Evolutionary conservation across 2,113 vertebrate species (phyloP).

Genomic region (Gambusia affinis): DNA sequence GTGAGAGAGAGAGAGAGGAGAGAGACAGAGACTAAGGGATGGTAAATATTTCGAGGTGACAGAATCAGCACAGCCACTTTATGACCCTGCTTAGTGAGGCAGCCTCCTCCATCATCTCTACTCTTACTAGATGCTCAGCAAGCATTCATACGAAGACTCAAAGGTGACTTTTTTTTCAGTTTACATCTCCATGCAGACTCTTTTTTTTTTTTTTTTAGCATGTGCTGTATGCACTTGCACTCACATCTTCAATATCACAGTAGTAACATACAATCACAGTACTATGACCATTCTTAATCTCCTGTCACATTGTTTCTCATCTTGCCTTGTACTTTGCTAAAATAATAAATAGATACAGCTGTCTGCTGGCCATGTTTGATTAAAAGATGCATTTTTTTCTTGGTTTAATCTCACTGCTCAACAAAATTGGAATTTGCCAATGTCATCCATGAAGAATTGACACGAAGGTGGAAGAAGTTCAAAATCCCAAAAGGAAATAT

Average conservation of each 20-base stretch:
- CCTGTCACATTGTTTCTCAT: neutral
- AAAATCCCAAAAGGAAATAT: neutral
- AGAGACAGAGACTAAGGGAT: slow-evolving; percentile 13
- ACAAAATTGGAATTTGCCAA: no score
- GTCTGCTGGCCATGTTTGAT: neutral
- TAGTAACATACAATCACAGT: neutral
- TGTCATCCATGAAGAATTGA: no score
- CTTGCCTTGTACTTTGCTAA: neutral
- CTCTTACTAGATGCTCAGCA: slow-evolving; percentile 11
- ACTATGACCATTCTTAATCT: neutral
- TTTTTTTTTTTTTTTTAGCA: no score
- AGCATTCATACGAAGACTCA: slow-evolving; percentile 29
- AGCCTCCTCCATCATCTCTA: slow-evolving; percentile 57
- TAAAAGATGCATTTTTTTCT: neutral
- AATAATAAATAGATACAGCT: neutral
- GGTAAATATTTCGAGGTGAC: slow-evolving; percentile 72
- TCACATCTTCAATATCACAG: neutral
- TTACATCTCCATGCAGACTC: neutral
- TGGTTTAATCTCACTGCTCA: neutral
- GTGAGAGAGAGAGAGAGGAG: neutral
- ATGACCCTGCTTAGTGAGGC: slow-evolving; percentile 64
- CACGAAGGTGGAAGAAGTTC: no score
- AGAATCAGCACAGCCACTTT: slow-evolving; percentile 76
- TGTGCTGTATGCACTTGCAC: neutral
- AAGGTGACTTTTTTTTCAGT: neutral